These are phyloP conservation scores for Oncorhynchus kisutch DNA, from an alignment of 2,113 vertebrate species.

Conservation along the genomic window DNA sequence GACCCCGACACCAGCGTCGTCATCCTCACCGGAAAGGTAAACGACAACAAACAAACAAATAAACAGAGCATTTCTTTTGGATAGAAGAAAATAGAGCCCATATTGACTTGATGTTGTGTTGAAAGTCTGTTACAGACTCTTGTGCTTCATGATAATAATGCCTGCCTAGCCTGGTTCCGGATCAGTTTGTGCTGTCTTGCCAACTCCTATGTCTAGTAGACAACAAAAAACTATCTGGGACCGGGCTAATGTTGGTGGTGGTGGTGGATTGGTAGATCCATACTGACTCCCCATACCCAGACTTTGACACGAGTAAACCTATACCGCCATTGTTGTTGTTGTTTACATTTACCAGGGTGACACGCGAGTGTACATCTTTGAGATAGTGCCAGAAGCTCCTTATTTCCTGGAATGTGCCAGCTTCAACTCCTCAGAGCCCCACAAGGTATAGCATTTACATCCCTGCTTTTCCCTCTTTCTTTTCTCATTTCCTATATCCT, in stretches of 20 bases:
- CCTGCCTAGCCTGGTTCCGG: too few species aligned
- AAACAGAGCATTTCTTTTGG: too few species aligned
- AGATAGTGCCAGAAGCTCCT: conserved; percentile 80
- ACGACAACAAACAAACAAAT: neutral
- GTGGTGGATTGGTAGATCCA: neutral
- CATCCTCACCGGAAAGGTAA: conserved; percentile 90
- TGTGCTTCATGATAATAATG: neutral
- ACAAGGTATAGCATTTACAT: conserved; percentile 76
- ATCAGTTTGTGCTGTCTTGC: too few species aligned
- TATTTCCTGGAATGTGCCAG: conserved; percentile 93
- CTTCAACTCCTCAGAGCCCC: conserved; percentile 81
- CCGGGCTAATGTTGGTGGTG: too few species aligned
- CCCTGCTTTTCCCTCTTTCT: neutral
- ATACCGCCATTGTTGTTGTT: neutral
- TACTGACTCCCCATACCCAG: neutral
- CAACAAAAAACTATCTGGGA: too few species aligned
- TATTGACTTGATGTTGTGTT: neutral
- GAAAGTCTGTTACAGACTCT: too few species aligned
- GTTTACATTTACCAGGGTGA: conserved; percentile 80
- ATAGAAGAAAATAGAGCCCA: neutral
- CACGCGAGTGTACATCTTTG: conserved; percentile 86
- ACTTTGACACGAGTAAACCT: neutral
- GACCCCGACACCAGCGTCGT: conserved; percentile 85
- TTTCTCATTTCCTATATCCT: too few species aligned
- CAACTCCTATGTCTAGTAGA: too few species aligned